Conservation (phyloP, 1,140 invertebrate species). For the Stegodyphus mimosarum region DNA sequence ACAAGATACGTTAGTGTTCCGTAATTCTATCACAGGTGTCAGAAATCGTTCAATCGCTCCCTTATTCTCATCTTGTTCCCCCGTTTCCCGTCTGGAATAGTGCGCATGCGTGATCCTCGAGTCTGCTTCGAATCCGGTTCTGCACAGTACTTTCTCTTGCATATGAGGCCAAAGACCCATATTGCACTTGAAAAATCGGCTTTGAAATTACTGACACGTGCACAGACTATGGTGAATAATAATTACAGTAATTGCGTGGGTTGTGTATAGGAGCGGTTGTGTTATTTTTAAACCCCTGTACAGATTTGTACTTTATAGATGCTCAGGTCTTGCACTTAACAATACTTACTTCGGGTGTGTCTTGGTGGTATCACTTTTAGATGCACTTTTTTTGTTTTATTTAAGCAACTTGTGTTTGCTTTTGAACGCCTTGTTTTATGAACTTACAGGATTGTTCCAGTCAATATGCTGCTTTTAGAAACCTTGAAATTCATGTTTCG, state of each 20-base stretch:
- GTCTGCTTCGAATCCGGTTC: slow-evolving; percentile 37
- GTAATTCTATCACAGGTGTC: background rate
- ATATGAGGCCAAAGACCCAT: slow-evolving; percentile 41
- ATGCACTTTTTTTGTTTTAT: too few relatives aligned
- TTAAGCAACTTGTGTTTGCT: too few relatives aligned
- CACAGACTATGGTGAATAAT: slow-evolving; percentile 1
- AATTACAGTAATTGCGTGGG: slow-evolving; percentile 31
- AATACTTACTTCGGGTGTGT: too few relatives aligned
- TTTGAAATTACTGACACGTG: slow-evolving; percentile 27
- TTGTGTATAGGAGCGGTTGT: background rate
- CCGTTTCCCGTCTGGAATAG: background rate
- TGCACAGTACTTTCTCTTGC: background rate
- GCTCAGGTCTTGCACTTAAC: too few relatives aligned
- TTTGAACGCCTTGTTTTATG: too few relatives aligned
- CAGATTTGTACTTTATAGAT: too few relatives aligned
- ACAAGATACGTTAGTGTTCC: too few relatives aligned
- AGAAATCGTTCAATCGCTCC: background rate
- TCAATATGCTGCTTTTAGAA: too few relatives aligned
- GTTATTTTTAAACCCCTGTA: background rate
- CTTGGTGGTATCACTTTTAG: too few relatives aligned
- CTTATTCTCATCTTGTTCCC: background rate
- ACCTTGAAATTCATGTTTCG: too few relatives aligned
- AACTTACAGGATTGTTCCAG: too few relatives aligned
- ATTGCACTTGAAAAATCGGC: slow-evolving; percentile 32
- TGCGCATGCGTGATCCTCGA: background rate